A percentile compares a stretch with the other conserved stretches of the same genome.
These are phyloP conservation scores for Vespertilio murinus DNA, from an alignment of 2,797 vertebrate species.

Conservation along the genomic window DNA sequence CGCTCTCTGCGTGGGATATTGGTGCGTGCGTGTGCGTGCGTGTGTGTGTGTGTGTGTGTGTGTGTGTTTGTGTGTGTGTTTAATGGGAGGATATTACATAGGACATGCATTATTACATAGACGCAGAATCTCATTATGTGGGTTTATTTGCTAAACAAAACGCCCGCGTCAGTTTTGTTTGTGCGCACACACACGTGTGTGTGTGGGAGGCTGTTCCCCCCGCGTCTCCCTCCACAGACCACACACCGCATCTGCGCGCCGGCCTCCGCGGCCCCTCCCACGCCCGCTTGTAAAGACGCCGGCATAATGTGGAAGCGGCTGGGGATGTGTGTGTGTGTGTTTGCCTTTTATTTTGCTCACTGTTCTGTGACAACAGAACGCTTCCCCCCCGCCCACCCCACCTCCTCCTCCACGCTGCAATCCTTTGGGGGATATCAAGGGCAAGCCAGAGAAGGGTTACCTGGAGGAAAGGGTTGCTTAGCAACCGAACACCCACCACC, in stretches of 20 bases:
- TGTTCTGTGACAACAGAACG: conserved; percentile 77
- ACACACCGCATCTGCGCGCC: neutral
- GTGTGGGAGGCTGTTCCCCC: neutral
- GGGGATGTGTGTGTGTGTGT: neutral
- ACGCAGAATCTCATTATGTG: neutral
- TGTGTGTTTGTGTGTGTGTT: neutral
- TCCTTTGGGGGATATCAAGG: conserved; percentile 88
- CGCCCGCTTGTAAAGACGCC: conserved; percentile 65
- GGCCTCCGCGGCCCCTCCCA: neutral
- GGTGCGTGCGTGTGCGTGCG: neutral
- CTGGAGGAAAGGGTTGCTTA: conserved; percentile 89
- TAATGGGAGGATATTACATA: neutral
- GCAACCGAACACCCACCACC: conserved; percentile 85
- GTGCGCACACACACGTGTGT: neutral
- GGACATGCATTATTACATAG: neutral
- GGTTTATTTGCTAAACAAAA: conserved; percentile 65
- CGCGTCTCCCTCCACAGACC: conserved; percentile 47
- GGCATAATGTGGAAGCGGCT: conserved; percentile 42
- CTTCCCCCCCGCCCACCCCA: neutral
- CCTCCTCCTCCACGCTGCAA: conserved; percentile 77
- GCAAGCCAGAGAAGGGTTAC: conserved; percentile 88
- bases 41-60: neutral
- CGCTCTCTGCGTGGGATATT: fast-evolving
- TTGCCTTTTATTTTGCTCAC: conserved; percentile 73
- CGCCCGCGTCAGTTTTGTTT: neutral